Percentiles rank a stretch among this genome's conserved stretches.
These are phyloP conservation scores for Actinernus sp. DNA, from an alignment of 92 coral and sea anemone genomes.

Conservation along the genomic window DNA sequence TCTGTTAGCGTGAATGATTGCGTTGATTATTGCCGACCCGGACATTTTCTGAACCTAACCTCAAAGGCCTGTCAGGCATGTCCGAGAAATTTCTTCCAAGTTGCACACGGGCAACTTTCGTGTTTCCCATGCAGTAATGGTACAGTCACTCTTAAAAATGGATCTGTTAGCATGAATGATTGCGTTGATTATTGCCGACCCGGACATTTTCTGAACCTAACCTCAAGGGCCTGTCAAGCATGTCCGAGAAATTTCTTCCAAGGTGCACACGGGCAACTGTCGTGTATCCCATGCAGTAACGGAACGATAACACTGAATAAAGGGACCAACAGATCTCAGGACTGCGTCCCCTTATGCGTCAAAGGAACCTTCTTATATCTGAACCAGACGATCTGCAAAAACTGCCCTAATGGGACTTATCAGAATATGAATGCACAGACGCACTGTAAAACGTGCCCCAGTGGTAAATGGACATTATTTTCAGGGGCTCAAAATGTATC, in stretches of 20 bases:
- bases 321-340: conserved; percentile 20
- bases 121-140: conserved; percentile 40
- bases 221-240: conserved; percentile 2
- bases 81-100: background rate
- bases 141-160: conserved; percentile 19
- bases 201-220: conserved; percentile 32
- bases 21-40: no score
- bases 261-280: conserved; percentile 16
- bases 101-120: background rate
- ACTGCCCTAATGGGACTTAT: conserved; percentile 51
- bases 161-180: conserved; percentile 1
- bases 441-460: conserved; percentile 52
- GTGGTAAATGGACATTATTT: conserved; percentile 43
- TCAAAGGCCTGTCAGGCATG: background rate
- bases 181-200: conserved; percentile 21
- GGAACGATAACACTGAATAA: conserved; percentile 25
- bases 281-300: conserved; percentile 34
- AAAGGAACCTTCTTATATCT: conserved; percentile 25
- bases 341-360: conserved; percentile 41
- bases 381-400: conserved; percentile 34
- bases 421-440: conserved; percentile 38
- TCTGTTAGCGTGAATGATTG: no score
- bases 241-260: conserved; percentile 42
- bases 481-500: conserved; percentile 41
- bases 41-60: no score